Percentiles rank a stretch among this genome's conserved stretches.
These are phyloP conservation scores for Schizopygopsis malacanthus DNA, from an alignment of 2,797 vertebrate genomes.

Conservation along the genomic window DNA sequence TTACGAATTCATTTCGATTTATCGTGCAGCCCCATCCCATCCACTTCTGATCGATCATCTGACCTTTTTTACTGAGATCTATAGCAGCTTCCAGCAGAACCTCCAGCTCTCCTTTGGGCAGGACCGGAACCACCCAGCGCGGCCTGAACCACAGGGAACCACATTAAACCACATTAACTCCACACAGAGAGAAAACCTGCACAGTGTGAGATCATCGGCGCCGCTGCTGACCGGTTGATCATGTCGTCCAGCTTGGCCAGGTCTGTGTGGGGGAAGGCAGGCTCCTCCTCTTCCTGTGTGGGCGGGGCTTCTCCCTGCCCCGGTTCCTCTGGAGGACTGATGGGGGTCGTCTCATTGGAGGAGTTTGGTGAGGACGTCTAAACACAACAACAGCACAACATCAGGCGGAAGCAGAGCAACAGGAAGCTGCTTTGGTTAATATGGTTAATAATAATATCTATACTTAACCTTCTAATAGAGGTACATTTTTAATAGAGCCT, in stretches of 20 bases:
- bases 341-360: conserved; percentile 97
- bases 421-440: background rate
- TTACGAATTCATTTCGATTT: too few relatives aligned
- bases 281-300: conserved; percentile 93
- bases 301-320: conserved; percentile 89
- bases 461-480: too few relatives aligned
- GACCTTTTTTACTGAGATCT: conserved; percentile 99
- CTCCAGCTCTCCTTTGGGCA: conserved; percentile 99
- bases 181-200: background rate
- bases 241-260: conserved; percentile 99
- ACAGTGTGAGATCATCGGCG: background rate
- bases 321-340: conserved; percentile 94
- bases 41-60: background rate
- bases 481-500: too few relatives aligned
- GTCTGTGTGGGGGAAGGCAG: conserved; percentile 97
- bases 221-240: conserved; percentile 91
- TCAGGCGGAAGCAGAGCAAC: background rate
- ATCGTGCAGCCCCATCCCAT: background rate
- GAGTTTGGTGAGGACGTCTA: conserved; percentile 95
- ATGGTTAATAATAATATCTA: too few relatives aligned
- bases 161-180: background rate
- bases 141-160: conserved; percentile 77
- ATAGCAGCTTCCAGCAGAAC: conserved; percentile 99
- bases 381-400: conserved; percentile 8
- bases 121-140: conserved; percentile 99